Percentiles rank a stretch among this genome's conserved stretches.
Conservation (phyloP, 2,797 vertebrate species). For the Tokudaia tokunoshimensis region DNA sequence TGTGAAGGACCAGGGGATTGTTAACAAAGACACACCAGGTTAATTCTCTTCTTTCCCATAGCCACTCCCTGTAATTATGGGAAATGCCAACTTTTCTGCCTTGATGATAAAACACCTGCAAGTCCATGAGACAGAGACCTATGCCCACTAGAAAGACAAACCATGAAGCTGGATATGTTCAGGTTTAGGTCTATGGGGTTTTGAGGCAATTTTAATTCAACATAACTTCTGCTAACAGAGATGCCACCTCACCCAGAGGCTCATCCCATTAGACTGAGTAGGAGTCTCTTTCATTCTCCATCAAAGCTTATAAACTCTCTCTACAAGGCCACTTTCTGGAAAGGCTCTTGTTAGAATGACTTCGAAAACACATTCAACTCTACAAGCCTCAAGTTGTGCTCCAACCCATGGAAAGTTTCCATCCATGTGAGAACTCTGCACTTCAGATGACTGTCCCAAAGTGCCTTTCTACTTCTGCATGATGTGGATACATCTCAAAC, state of each 20-base stretch:
- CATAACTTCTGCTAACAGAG: neutral
- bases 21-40: conserved; percentile 26
- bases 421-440: neutral
- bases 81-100: neutral
- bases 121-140: neutral
- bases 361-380: neutral
- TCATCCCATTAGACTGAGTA: neutral
- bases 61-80: neutral
- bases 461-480: neutral
- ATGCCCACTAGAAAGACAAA: neutral
- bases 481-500: neutral
- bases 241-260: neutral
- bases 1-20: neutral
- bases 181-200: neutral
- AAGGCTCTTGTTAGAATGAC: neutral
- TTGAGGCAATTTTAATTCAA: neutral
- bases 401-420: neutral
- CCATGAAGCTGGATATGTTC: neutral
- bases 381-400: neutral
- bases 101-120: neutral
- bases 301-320: neutral
- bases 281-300: neutral
- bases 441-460: neutral
- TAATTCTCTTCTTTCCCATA: conserved; percentile 40
- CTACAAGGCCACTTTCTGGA: neutral